Base-by-base conservation (phyloP, 2,888 invertebrate species). In the Leucania comma region DNA sequence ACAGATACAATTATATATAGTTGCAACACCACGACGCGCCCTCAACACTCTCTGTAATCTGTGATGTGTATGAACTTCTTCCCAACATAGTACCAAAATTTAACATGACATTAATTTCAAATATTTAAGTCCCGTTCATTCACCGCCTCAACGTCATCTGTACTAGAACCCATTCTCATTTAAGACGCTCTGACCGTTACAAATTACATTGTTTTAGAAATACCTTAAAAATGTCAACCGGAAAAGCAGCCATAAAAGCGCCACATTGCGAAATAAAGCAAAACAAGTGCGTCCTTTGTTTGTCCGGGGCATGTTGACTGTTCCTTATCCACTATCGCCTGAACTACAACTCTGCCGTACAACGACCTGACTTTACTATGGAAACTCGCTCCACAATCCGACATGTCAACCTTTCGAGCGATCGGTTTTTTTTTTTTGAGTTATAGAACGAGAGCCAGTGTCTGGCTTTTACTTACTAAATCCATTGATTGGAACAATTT, bases 261-360 rank as follows among this genome's bases (percentile, higher is more conserved):
- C 90, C 88, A 87, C 89, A 89, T 94, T 93, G 93, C 92, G 86
- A 91, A 94, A 94, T 91, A 92, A 92, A 91, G 90, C 90, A 91
- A 92, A 93, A 93, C 93, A 92, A 91, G 91, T 91, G 90, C 90
- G 91, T 91, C 90, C 93, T 93, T 93, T 94, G 94, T 94, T 94
- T 93, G 90, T 88, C 78, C 85, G 88, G 82, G 82, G 83, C 87
- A 88, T 94, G 95, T 95, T 94, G 92, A 94, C 94, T 93, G 92
- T 93, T 90, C 91, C 93, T 94, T 94, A 94, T 94, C 93, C 92
- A 90, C 93, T 94, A 93, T 93, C 94, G 93, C 88, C 89, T 92
- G 92, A 91, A 92, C 92, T 93, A 92, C 90, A 90, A 89, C 91
- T 88, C 82, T 79, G 73, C 83, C 81, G 92, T 90, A 90, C 92